Conservation (phyloP, 2,888 invertebrate species). For the Dynastes grantii region DNA sequence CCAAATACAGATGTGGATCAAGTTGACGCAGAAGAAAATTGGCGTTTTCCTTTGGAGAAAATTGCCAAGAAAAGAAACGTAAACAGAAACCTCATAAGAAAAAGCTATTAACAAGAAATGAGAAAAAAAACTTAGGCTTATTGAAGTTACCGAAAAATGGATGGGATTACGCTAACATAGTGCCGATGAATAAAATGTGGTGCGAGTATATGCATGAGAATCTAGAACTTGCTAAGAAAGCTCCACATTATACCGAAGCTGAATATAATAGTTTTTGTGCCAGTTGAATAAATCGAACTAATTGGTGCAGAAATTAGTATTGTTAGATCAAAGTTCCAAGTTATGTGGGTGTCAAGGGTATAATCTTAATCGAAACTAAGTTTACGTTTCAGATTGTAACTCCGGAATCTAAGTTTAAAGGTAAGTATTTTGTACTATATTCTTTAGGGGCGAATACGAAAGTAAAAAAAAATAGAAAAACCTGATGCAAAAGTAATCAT, state of each 20-base stretch:
- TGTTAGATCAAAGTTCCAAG: slow-evolving; percentile 80
- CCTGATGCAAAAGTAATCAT: too few species aligned
- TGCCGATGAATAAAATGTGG: slow-evolving; percentile 81
- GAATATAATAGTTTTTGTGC: slow-evolving; percentile 75
- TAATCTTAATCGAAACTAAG: slow-evolving; percentile 86
- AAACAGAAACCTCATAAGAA: slow-evolving; percentile 68
- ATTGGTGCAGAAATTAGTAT: slow-evolving; percentile 83
- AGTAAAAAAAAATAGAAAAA: too few species aligned
- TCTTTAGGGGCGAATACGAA: neutral
- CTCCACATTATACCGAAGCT: slow-evolving; percentile 60
- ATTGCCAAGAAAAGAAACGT: slow-evolving; percentile 67
- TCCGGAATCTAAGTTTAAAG: slow-evolving; percentile 77
- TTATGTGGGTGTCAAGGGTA: slow-evolving; percentile 79
- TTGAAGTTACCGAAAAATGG: slow-evolving; percentile 76
- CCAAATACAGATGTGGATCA: slow-evolving; percentile 63
- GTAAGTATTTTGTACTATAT: slow-evolving; percentile 64
- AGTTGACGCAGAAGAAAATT: slow-evolving; percentile 66
- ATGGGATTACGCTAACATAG: slow-evolving; percentile 77
- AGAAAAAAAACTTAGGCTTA: slow-evolving; percentile 77
- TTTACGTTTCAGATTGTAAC: slow-evolving; percentile 84
- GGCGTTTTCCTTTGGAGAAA: slow-evolving; percentile 69
- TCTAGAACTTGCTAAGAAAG: slow-evolving; percentile 72
- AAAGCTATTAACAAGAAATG: slow-evolving; percentile 74
- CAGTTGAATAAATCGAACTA: slow-evolving; percentile 76
- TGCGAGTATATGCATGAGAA: slow-evolving; percentile 79